Percentiles rank a stretch among this genome's conserved stretches.
These are phyloP conservation scores for Sicus ferrugineus DNA, from an alignment of 2,888 invertebrate species.

Conservation along the genomic window DNA sequence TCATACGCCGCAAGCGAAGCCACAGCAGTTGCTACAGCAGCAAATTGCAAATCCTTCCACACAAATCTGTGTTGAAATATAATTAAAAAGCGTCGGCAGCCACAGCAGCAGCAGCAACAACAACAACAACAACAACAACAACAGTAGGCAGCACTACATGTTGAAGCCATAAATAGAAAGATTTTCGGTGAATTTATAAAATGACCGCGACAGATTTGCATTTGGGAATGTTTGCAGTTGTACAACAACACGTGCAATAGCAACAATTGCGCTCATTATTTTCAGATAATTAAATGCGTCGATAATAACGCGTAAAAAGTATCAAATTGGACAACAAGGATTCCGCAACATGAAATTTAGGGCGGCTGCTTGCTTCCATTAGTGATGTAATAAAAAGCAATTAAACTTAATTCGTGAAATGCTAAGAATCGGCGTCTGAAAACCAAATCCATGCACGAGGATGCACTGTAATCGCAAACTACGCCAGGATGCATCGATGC, in stretches of 20 bases:
- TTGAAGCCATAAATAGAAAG: neutral
- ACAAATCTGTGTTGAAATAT: neutral
- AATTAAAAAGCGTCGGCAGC: neutral
- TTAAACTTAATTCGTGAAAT: too few species aligned
- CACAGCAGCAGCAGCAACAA: neutral
- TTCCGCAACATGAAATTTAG: neutral
- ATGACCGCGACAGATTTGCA: too few species aligned
- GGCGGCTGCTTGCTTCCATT: too few species aligned
- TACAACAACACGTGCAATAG: too few species aligned
- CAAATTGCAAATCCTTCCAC: neutral
- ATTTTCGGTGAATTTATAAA: neutral
- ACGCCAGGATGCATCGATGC: neutral
- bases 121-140: neutral
- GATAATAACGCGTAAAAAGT: neutral
- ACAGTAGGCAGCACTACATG: neutral
- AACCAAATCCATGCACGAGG: too few species aligned
- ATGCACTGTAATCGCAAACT: too few species aligned
- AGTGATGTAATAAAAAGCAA: too few species aligned
- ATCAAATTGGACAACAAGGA: neutral
- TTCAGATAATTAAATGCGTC: conserved; percentile 20
- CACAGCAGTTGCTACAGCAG: neutral
- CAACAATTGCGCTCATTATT: conserved; percentile 12
- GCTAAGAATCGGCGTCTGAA: too few species aligned
- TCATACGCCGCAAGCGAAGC: too few species aligned
- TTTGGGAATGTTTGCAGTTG: too few species aligned